Conservation (phyloP, 64 coral and sea anemone species). For the Montipora foliosa region DNA sequence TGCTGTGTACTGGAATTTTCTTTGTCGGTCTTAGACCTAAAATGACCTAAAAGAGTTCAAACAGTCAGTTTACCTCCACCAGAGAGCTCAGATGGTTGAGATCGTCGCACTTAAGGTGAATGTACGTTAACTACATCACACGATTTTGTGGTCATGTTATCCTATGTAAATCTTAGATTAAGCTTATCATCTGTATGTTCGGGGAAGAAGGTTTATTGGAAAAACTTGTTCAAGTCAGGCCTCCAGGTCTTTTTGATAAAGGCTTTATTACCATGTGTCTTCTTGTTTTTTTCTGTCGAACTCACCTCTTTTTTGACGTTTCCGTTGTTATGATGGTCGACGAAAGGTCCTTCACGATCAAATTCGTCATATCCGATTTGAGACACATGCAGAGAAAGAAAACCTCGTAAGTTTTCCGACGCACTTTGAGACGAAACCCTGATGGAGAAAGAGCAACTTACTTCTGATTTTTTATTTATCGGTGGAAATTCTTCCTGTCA, state of each 20-base stretch:
- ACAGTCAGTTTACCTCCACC: neutral
- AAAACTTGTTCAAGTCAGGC: neutral
- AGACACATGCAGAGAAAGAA: neutral
- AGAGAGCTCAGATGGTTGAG: neutral
- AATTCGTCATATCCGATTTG: conserved; percentile 9
- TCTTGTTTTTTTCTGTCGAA: neutral
- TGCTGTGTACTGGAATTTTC: conserved; percentile 26
- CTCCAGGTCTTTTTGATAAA: neutral
- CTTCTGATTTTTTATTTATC: neutral
- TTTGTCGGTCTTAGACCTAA: too few species aligned
- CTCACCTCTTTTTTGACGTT: neutral
- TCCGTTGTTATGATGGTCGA: neutral
- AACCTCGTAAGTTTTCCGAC: neutral
- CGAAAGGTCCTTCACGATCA: conserved; percentile 4
- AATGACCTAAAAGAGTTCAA: too few species aligned
- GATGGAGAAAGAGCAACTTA: neutral
- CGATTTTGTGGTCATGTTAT: neutral
- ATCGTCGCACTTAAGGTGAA: neutral
- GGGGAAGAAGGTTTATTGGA: neutral
- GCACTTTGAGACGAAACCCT: neutral
- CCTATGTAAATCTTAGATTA: neutral
- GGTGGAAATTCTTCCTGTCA: too few species aligned
- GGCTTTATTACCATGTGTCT: neutral
- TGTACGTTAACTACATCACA: neutral
- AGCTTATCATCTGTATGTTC: too few species aligned